Evolutionary conservation across 2,888 invertebrate genomes (phyloP), one percentile per base, ranked within the genome.

Genomic region (Drosophila austrosaltans): DNA sequence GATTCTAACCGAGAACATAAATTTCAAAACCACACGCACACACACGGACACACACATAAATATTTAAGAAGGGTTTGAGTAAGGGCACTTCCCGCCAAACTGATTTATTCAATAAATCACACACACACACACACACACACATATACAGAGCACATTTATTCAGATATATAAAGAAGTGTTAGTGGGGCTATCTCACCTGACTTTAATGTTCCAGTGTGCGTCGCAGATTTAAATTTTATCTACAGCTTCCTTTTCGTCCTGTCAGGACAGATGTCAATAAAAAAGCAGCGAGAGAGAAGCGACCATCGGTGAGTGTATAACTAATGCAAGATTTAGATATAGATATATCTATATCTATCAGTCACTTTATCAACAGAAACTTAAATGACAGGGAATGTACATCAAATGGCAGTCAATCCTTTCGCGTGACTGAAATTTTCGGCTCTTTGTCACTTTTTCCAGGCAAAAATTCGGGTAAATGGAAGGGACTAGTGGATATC

Each of bases 71-170:
- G 63, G 72, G 67, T 62, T 69, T 56, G 70, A 68, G 60, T 70
- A 66, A 60, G 68, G 36, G 53, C 60, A 53, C 60, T 63, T 53
- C 39, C 68, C 73, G 64, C 67, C 75, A 79, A 77, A 73, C 84
- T 89, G 85, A 85, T 85, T 85, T 89, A 89, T 85, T 89, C 79
- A 85, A 85, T 85, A 85, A 89, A 89, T 85, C 87, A 87, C 69
- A 68, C 79, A 89, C 20, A 44, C 22, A 48, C 48, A 48, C 22
- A 48, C 7, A 48, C 8, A 44, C 30, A 48, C 1, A 25, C 1
- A 22, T 10, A 22, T 10, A 3, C 10, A 48, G 4, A 36, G 10
- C 8, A 48, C 10, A 48, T 25, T 36, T 36, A 36, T 36, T 36
- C 10, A 8, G 3, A 79, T 71, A 72, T 67, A 71, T 66, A 61